phyloP scores from a whole-genome alignment of 2,797 vertebrate genomes.

The Todus mexicanus region DNA sequence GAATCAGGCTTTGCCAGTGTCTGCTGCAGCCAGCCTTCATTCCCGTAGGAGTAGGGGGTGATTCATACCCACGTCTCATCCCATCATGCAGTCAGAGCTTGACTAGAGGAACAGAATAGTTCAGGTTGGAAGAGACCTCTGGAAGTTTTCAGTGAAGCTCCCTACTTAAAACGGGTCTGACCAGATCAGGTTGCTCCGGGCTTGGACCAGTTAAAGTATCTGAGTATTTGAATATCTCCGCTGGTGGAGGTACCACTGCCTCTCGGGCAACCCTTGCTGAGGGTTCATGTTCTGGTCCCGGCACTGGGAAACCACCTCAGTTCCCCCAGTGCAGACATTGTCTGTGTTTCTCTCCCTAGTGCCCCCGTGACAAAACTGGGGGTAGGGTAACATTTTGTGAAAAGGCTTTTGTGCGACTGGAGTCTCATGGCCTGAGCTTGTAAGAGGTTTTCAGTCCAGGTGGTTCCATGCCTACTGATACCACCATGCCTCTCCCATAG shows the following conservation, averaged over 20 bases:
- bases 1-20: neutral
- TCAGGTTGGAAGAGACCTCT: neutral
- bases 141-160: neutral
- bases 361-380: neutral
- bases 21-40: neutral
- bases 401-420: neutral
- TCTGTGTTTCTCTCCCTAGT: neutral
- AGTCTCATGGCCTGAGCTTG: neutral
- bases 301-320: neutral
- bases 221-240: neutral
- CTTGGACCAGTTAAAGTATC: neutral
- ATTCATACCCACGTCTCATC: neutral
- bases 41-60: neutral
- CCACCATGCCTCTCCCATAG: rapidly evolving
- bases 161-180: neutral
- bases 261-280: neutral
- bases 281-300: rapidly evolving
- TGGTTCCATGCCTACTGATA: neutral
- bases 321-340: rapidly evolving
- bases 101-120: neutral
- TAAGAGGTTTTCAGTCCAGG: neutral
- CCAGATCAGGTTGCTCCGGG: neutral
- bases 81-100: neutral
- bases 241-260: neutral
- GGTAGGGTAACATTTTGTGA: neutral